Percentiles rank a stretch among this genome's conserved stretches.
Evolutionary conservation across 2,888 invertebrate genomes (phyloP).

Genomic region (Brachypalpus laphriformis): DNA sequence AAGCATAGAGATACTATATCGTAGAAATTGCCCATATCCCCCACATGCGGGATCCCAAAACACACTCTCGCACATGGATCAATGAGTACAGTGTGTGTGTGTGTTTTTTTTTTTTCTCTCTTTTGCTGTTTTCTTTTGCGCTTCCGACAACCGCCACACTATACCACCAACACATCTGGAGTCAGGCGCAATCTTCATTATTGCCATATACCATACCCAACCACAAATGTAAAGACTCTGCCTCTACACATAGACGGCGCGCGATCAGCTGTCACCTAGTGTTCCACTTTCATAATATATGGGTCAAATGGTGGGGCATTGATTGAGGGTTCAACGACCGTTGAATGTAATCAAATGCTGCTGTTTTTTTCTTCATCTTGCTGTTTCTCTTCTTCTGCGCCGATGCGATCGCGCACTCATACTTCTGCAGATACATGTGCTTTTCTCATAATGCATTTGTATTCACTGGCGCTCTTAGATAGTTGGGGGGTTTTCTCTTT

Average conservation of each 20-base stretch:
- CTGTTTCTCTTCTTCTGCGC: constrained; percentile 37
- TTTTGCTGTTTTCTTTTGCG: constrained; percentile 54
- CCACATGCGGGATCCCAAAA: constrained; percentile 19
- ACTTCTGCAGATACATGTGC: constrained; percentile 21
- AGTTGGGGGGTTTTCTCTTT: constrained; percentile 28
- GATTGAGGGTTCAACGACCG: constrained; percentile 78
- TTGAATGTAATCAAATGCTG: constrained; percentile 72
- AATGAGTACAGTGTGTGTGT: not conserved
- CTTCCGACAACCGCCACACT: constrained; percentile 45
- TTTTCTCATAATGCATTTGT: constrained; percentile 16
- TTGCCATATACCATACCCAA: constrained; percentile 46
- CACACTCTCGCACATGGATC: constrained; percentile 45
- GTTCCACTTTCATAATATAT: constrained; percentile 80
- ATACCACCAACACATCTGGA: constrained; percentile 25
- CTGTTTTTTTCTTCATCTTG: constrained; percentile 55
- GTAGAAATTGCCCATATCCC: constrained; percentile 45
- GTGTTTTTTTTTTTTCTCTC: not conserved
- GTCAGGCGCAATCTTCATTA: constrained; percentile 20
- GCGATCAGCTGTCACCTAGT: constrained; percentile 81
- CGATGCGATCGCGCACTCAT: constrained; percentile 13
- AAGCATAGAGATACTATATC: constrained; percentile 27
- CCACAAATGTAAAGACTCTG: constrained; percentile 63
- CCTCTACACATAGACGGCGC: constrained; percentile 49
- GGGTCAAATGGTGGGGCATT: constrained; percentile 79
- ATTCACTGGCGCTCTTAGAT: constrained; percentile 9